These are phyloP conservation scores for Callyntrura guangdongensis DNA, from an alignment of 2,888 invertebrate species.

Conservation along the genomic window DNA sequence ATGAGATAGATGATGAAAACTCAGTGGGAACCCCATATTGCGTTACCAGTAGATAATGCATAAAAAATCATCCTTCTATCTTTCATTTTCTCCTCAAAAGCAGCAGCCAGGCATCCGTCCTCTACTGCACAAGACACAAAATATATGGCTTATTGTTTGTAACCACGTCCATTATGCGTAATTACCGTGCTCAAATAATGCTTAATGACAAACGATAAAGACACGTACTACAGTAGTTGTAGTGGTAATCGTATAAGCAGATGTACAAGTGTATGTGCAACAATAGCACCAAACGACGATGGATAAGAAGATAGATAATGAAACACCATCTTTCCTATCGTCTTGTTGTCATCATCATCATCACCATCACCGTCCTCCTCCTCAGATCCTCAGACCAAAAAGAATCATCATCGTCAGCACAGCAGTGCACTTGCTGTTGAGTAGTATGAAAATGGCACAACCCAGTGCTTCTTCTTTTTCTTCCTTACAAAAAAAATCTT, in stretches of 20 bases:
- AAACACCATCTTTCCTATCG: constrained; percentile 27
- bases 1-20: constrained; percentile 72
- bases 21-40: constrained; percentile 68
- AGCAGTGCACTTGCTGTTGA: neutral
- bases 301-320: constrained; percentile 27
- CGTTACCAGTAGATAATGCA: constrained; percentile 29
- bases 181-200: constrained; percentile 75
- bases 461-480: constrained; percentile 16
- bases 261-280: constrained; percentile 54
- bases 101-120: neutral
- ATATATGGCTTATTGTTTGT: constrained; percentile 67
- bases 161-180: constrained; percentile 73
- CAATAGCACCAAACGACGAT: constrained; percentile 49
- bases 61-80: constrained; percentile 39
- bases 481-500: constrained; percentile 49
- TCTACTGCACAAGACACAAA: constrained; percentile 22
- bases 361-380: neutral
- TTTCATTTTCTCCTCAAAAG: constrained; percentile 27
- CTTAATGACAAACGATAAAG: constrained; percentile 68
- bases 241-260: constrained; percentile 2
- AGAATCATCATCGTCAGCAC: constrained; percentile 4
- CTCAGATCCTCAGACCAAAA: neutral
- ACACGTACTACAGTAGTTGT: constrained; percentile 65
- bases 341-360: neutral
- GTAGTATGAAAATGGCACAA: constrained; percentile 38